A percentile compares a stretch with the other conserved stretches of the same genome.
Conservation (phyloP, 2,797 vertebrate genomes). For the Girardinus metallicus region DNA sequence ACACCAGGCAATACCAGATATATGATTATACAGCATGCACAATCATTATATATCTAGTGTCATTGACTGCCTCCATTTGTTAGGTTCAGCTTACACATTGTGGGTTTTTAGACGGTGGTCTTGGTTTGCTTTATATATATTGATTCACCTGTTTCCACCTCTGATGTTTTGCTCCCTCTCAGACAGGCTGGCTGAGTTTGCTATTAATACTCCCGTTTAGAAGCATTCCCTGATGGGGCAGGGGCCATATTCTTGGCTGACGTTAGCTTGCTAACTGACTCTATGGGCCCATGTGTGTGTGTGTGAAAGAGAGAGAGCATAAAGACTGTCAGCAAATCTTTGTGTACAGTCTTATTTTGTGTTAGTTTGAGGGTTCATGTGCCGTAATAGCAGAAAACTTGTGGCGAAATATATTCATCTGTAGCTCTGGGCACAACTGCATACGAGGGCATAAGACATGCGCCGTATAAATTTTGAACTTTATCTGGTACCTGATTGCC, state of each 20-base stretch:
- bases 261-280: slow-evolving; percentile 58
- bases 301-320: slow-evolving; percentile 2
- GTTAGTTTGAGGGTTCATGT: neutral
- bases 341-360: slow-evolving; percentile 37
- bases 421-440: neutral
- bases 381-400: slow-evolving; percentile 4
- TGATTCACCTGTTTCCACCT: slow-evolving; percentile 73
- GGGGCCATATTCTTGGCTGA: slow-evolving; percentile 68
- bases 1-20: slow-evolving; percentile 33
- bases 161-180: slow-evolving; percentile 62
- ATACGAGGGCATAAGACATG: neutral
- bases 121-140: slow-evolving; percentile 63
- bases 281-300: slow-evolving; percentile 15
- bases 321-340: slow-evolving; percentile 46
- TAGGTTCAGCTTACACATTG: slow-evolving; percentile 25
- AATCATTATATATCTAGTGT: slow-evolving; percentile 25
- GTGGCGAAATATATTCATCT: neutral
- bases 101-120: slow-evolving; percentile 30
- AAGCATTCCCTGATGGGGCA: slow-evolving; percentile 72
- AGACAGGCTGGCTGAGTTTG: slow-evolving; percentile 65
- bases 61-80: slow-evolving; percentile 16
- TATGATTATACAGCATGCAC: slow-evolving; percentile 19
- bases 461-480: neutral
- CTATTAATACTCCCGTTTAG: slow-evolving; percentile 78
- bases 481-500: neutral